A percentile compares a stretch with the other conserved stretches of the same genome.
Conservation (phyloP, 2,113 vertebrate species). For the Platichthys flesus region DNA sequence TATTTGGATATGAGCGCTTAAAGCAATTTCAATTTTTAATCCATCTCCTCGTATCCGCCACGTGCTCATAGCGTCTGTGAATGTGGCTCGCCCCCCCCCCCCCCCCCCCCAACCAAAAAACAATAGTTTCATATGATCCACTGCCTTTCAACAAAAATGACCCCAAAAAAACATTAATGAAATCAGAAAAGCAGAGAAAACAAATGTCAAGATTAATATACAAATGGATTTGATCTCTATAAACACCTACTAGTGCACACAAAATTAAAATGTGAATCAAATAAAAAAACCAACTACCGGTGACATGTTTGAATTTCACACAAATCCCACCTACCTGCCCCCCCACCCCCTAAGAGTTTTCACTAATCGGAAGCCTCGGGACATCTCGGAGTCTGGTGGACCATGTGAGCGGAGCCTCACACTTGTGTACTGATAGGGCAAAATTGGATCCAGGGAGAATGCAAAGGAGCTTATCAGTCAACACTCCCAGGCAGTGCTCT, state of each 20-base stretch:
- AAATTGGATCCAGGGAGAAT: slow-evolving; percentile 88
- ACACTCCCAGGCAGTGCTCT: slow-evolving; percentile 83
- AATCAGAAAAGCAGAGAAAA: neutral
- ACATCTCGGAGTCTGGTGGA: slow-evolving; percentile 78
- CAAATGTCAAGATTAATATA: neutral
- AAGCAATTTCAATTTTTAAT: slow-evolving; percentile 76
- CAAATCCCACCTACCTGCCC: slow-evolving; percentile 40
- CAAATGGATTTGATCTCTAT: slow-evolving; percentile 4
- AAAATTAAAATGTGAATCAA: neutral
- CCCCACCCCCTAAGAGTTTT: slow-evolving; percentile 62
- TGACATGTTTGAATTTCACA: slow-evolving; percentile 72
- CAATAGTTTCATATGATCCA: neutral
- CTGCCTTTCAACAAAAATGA: too few species aligned
- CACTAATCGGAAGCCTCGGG: slow-evolving; percentile 83
- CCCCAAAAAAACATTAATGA: neutral
- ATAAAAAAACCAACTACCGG: slow-evolving; percentile 60
- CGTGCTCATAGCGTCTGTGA: slow-evolving; percentile 16
- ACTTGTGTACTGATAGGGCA: slow-evolving; percentile 83
- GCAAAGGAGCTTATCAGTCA: slow-evolving; percentile 86
- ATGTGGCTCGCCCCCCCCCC: too few species aligned
- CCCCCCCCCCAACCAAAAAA: neutral
- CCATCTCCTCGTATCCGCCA: slow-evolving; percentile 30
- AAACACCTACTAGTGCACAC: slow-evolving; percentile 17
- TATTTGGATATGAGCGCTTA: slow-evolving; percentile 76
- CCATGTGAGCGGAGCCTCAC: slow-evolving; percentile 80